Conservation (phyloP, 2,113 vertebrate species). For the Trogon surrucura region DNA sequence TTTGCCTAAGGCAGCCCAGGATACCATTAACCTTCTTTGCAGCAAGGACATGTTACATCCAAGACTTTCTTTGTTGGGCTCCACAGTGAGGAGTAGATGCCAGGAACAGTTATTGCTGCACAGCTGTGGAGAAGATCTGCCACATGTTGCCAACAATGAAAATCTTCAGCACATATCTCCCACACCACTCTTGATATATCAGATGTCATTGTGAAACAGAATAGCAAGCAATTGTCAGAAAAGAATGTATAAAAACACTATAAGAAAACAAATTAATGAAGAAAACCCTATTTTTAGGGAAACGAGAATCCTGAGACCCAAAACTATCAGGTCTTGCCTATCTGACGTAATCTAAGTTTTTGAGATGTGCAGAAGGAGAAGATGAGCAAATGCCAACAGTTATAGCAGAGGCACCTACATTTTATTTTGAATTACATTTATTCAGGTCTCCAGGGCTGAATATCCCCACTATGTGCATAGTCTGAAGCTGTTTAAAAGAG, state of each 20-base stretch:
- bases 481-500: not conserved
- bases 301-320: not conserved
- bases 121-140: not conserved
- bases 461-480: not conserved
- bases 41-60: not conserved
- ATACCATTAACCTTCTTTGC: too few relatives aligned
- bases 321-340: not conserved
- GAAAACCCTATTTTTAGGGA: not conserved
- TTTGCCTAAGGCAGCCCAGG: too few relatives aligned
- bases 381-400: not conserved
- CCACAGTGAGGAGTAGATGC: not conserved
- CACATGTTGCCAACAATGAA: not conserved
- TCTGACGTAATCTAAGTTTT: not conserved
- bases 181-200: not conserved
- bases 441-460: not conserved
- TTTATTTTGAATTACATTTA: not conserved
- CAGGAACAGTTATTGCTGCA: not conserved
- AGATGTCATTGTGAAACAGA: not conserved
- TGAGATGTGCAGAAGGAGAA: not conserved
- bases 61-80: not conserved
- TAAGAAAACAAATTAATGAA: not conserved
- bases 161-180: rapidly evolving
- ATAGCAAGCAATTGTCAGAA: not conserved
- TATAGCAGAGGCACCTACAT: rapidly evolving
- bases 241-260: not conserved